Evolutionary conservation across 1,140 invertebrate genomes (phyloP).

Genomic region (Ceratoteleas bidentatus): DNA sequence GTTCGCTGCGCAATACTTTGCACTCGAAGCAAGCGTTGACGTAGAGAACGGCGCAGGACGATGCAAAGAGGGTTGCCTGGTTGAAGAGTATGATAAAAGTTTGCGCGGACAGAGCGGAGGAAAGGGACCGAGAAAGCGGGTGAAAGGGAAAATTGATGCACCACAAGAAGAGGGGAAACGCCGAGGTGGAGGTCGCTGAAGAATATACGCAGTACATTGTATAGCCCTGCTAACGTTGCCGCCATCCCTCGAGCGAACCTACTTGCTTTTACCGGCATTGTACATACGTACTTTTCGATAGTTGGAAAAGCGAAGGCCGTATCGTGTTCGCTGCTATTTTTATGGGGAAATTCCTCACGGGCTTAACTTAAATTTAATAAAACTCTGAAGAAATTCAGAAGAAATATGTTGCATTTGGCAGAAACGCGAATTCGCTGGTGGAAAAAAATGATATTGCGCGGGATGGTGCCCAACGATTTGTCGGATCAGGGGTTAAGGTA

Average conservation of each 20-base stretch:
- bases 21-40: conserved; percentile 26
- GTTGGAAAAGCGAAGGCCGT: conserved; percentile 64
- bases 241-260: conserved; percentile 64
- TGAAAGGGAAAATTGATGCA: conserved; percentile 39
- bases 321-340: conserved; percentile 57
- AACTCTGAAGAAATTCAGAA: conserved; percentile 31
- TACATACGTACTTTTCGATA: conserved; percentile 70
- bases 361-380: conserved; percentile 61
- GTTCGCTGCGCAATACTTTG: conserved; percentile 41
- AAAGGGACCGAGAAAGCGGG: not conserved
- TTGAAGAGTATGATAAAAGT: conserved; percentile 55
- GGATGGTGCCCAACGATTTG: conserved; percentile 13
- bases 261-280: conserved; percentile 72
- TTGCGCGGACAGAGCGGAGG: conserved; percentile 15
- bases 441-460: conserved; percentile 9
- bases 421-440: conserved; percentile 17
- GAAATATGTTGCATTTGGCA: conserved; percentile 26
- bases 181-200: conserved; percentile 7
- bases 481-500: too few species aligned
- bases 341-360: conserved; percentile 61
- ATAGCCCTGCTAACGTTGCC: conserved; percentile 41
- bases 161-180: not conserved
- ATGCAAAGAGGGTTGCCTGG: conserved; percentile 58
- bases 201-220: conserved; percentile 58
- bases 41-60: conserved; percentile 36